Evolutionary conservation across 2,888 invertebrate genomes (phyloP).

Genomic region (Deroplatys truncata): DNA sequence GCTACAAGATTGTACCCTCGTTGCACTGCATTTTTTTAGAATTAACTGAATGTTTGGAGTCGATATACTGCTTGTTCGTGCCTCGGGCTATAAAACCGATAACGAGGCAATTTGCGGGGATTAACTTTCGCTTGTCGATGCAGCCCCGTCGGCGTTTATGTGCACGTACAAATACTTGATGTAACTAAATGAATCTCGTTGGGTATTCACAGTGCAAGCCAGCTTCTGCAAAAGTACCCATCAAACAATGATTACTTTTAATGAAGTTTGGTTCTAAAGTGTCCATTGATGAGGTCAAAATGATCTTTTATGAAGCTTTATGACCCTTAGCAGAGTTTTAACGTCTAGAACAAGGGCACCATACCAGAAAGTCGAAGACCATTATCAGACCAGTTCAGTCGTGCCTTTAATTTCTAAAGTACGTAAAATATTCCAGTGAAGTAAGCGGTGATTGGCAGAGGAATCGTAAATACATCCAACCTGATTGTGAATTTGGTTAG

Average conservation of each 20-base stretch:
- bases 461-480: too few relatives aligned
- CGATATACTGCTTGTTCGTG: not conserved
- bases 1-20: not conserved
- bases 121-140: not conserved
- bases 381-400: too few relatives aligned
- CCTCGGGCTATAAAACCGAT: not conserved
- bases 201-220: not conserved
- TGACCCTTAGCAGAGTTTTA: not conserved
- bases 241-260: not conserved
- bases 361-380: too few relatives aligned
- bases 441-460: too few relatives aligned
- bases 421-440: too few relatives aligned
- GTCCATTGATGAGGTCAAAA: not conserved
- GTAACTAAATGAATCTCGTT: not conserved
- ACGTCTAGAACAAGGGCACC: too few relatives aligned
- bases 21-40: not conserved
- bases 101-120: not conserved
- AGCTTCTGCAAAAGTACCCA: not conserved
- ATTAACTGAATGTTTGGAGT: not conserved
- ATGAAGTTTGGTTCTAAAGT: not conserved
- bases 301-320: not conserved
- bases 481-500: too few relatives aligned
- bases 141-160: not conserved
- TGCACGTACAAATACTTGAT: not conserved
- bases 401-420: too few relatives aligned